Evolutionary conservation across 2,888 invertebrate genomes (phyloP), one percentile per base, ranked within the genome.

Genomic region (Timema cristinae): DNA sequence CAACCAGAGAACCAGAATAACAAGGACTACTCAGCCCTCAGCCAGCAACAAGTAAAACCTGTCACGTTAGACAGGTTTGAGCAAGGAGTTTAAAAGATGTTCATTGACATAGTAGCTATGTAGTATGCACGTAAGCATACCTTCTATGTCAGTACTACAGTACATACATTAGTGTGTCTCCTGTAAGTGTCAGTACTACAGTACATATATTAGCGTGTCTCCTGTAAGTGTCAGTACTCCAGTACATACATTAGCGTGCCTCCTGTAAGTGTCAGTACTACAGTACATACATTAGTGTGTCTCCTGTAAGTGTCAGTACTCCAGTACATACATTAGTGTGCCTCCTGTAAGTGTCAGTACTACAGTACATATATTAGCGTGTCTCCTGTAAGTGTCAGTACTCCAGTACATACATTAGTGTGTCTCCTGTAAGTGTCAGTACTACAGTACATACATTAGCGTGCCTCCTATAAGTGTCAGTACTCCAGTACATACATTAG

Each of bases 111-210:
- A 32, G 32, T 32, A 32, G 32, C 4, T 32, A 32, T 32, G 4
- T 32, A 32, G 32, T 32, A 32, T 4, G 32, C 32, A 32, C 32
- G 4, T 32, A 2, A 32, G 4, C 32, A 32, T 32, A 32, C 32
- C 32, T 11, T 2, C 54, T n/a, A 32, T 32, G 32, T 32, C 32
- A 32, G 32, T 32, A 32, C 50, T 59, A 48, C 9, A 68, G 16
- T 13, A 69, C 86, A 81, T 63, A 88, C 86, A 77, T 88, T 87
- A 56, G 84, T 85, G 50, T 88, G 87, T 59, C 88, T 83, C 79
- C 89, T 90, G 78, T 91, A 93, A 5, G 89, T 88, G 66, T 93
- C 93, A n/a, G n/a, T n/a, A n/a, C n/a, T n/a, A n/a, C n/a, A n/a
- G n/a, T n/a, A n/a, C n/a, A n/a, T n/a, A n/a, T n/a, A n/a, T n/a